Percentiles rank a stretch among this genome's conserved stretches.
These are phyloP conservation scores for Zoanthus sansibaricus DNA, from an alignment of 92 coral and sea anemone genomes.

Conservation along the genomic window DNA sequence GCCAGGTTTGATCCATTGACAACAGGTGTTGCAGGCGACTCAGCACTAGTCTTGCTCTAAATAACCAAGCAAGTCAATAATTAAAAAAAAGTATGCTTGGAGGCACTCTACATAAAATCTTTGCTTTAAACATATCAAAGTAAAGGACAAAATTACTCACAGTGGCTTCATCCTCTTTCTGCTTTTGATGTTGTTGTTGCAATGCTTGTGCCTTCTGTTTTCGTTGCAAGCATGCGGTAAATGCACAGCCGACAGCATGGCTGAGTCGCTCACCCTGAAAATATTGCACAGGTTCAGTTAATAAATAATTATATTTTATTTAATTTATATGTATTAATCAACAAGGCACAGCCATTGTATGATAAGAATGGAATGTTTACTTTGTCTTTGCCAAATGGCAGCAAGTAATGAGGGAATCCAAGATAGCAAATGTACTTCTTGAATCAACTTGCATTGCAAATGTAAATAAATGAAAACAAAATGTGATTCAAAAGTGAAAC, in stretches of 20 bases:
- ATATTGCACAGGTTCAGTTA: no score
- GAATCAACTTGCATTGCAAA: no score
- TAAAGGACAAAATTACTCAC: not conserved
- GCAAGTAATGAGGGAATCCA: no score
- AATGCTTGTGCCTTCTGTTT: conserved; percentile 96
- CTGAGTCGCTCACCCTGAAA: conserved; percentile 95
- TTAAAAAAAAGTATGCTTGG: not conserved
- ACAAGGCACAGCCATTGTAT: no score
- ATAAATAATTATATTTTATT: no score
- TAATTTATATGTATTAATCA: no score
- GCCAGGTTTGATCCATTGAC: conserved; percentile 34
- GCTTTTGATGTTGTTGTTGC: conserved; percentile 76
- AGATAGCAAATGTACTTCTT: no score
- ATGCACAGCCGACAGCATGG: conserved; percentile 99
- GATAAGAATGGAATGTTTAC: no score
- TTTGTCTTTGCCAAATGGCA: no score
- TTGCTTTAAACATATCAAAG: no score
- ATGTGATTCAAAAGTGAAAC: no score
- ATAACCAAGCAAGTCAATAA: not conserved
- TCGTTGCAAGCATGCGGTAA: conserved; percentile 98
- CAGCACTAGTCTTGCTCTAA: conserved; percentile 42
- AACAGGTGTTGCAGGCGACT: conserved; percentile 18
- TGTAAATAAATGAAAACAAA: no score
- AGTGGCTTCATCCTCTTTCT: conserved; percentile 63
- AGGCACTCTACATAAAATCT: not conserved